Evolutionary conservation across 2,113 vertebrate genomes (phyloP).

Genomic region (Sprattus sprattus): DNA sequence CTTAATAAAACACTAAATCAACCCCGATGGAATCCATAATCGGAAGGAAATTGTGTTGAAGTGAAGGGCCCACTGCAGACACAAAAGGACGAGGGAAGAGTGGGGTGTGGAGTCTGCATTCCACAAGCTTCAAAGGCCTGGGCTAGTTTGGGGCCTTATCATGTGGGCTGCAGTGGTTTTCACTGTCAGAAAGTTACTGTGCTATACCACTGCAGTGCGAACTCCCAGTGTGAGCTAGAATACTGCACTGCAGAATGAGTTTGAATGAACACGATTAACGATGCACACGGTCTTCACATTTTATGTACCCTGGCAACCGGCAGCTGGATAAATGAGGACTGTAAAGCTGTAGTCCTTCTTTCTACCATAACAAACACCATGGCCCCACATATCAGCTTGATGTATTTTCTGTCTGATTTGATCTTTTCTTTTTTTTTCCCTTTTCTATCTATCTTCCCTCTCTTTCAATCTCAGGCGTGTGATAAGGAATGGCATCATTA

Average conservation of each 20-base stretch:
- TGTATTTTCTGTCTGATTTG: neutral
- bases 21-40: neutral
- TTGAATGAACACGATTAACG: neutral
- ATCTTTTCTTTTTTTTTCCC: neutral
- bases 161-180: conserved; percentile 10
- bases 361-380: neutral
- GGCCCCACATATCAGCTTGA: neutral
- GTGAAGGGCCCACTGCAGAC: neutral
- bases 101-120: neutral
- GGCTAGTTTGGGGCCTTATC: neutral
- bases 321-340: neutral
- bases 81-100: neutral
- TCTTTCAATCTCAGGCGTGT: conserved; percentile 76
- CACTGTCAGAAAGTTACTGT: neutral
- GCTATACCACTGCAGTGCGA: neutral
- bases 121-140: neutral
- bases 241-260: neutral
- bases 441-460: neutral
- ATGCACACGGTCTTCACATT: neutral
- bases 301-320: neutral
- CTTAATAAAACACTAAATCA: conserved; percentile 11
- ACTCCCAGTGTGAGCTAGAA: neutral
- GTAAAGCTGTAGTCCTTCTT: neutral
- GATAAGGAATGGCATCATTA: conserved; percentile 99
- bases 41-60: neutral